Percentiles rank a stretch among this genome's conserved stretches.
Evolutionary conservation across 2,113 vertebrate species (phyloP).

Genomic region (Platysternon megacephalum): DNA sequence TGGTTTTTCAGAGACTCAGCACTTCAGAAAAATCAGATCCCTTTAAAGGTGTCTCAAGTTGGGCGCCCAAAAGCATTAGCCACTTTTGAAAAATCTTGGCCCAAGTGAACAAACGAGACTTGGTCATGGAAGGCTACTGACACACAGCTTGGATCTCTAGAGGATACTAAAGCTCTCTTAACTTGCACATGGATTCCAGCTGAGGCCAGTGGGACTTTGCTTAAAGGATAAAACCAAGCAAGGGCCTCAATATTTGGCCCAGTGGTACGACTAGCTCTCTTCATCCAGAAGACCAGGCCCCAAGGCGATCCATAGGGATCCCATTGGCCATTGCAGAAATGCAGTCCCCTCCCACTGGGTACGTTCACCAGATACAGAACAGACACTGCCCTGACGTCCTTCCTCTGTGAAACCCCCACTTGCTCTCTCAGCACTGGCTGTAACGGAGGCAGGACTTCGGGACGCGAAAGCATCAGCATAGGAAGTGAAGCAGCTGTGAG

Average conservation of each 20-base stretch:
- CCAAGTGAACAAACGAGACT: neutral
- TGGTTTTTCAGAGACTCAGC: neutral
- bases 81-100: neutral
- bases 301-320: neutral
- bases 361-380: neutral
- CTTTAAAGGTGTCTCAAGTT: neutral
- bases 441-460: neutral
- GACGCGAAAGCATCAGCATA: neutral
- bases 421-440: neutral
- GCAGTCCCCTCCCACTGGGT: neutral
- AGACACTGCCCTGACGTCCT: neutral
- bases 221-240: neutral
- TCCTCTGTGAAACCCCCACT: neutral
- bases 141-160: neutral
- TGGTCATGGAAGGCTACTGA: neutral
- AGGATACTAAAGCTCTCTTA: neutral
- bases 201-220: neutral
- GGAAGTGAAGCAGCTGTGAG: neutral
- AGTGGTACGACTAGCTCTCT: neutral
- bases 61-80: neutral
- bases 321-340: neutral
- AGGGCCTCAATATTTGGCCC: neutral
- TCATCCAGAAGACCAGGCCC: neutral
- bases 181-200: neutral
- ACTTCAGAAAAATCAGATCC: neutral